Conservation (phyloP, 1,140 invertebrate genomes). For the Drosophila micromelanica region DNA sequence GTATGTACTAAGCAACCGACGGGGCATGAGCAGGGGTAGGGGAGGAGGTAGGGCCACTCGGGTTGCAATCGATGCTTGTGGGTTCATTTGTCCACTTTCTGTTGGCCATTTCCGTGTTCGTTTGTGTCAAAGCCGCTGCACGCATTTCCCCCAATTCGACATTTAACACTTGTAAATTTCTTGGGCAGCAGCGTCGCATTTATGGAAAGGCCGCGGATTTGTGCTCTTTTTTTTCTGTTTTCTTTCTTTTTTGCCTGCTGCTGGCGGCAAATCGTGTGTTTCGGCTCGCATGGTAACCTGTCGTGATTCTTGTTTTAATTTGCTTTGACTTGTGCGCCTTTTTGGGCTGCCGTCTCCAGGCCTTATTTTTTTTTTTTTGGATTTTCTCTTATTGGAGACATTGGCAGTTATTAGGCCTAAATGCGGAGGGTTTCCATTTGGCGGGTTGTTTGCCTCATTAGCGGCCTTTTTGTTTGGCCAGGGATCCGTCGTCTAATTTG, state of each 20-base stretch:
- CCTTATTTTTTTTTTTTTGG: constrained; percentile 9
- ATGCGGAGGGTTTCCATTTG: constrained; percentile 69
- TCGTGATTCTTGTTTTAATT: constrained; percentile 83
- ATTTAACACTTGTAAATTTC: constrained; percentile 81
- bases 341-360: constrained; percentile 55
- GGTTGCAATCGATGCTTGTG: constrained; percentile 16
- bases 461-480: constrained; percentile 48
- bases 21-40: not conserved
- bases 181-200: constrained; percentile 47
- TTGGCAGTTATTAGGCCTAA: constrained; percentile 77
- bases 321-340: constrained; percentile 80
- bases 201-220: constrained; percentile 40
- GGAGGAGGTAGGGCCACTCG: too few relatives aligned
- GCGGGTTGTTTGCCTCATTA: constrained; percentile 70
- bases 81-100: constrained; percentile 71
- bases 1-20: not conserved
- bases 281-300: constrained; percentile 79
- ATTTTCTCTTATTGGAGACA: constrained; percentile 41
- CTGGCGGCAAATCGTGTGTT: constrained; percentile 69
- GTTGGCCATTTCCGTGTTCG: constrained; percentile 67
- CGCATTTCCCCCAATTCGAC: constrained; percentile 78
- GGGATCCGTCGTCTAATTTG: constrained; percentile 28
- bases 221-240: constrained; percentile 10
- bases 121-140: constrained; percentile 73
- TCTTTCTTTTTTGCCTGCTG: constrained; percentile 13